Evolutionary conservation across 2,113 vertebrate genomes (phyloP), one percentile per base, ranked within the genome.

Genomic region (Leuciscus idus): DNA sequence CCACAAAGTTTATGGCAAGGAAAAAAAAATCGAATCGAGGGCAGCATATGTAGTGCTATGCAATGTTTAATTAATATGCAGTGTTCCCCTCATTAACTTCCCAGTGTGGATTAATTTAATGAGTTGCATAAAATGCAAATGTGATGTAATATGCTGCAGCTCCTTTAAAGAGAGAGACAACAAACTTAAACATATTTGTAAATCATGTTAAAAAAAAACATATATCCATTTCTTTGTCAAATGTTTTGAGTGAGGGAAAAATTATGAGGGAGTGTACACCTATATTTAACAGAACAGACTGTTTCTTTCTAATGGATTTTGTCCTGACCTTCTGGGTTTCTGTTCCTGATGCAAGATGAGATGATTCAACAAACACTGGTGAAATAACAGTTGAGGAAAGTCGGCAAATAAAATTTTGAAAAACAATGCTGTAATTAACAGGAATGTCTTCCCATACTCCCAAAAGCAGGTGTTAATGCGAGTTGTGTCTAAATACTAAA

Each of bases 391-490:
- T 81, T 79, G 30, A 33, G 84, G n/a, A 72, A 85, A 81, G n/a
- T 81, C 9, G 0, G 10, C 26, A 52, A 82, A 82, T 39, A 30
- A 15, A 3, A 52, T 82, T 82, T 50, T 50, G 13, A 33, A 36
- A 81, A 73, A 86, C 68, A 81, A 64, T 72, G 23, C 61, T 81
- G 55, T 82, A 81, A 81, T 86, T 86, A 86, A 81, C 77, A 86
- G 68, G 7, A 81, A 62, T 79, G 23, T 30, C 52, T 82, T 81
- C 46, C 70, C 72, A 81, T 8, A 39, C 78, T 74, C 30, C 66
- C 72, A 50, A 81, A 86, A 82, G 85, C 78, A 74, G 52, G 68
- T 82, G 66, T 64, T 81, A 61, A 86, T 81, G 36, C 28, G 19
- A 62, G 28, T 10, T 59, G 36, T 61, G 36, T 43, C 68, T 48